Percentiles rank a stretch among this genome's conserved stretches.
phyloP scores from a whole-genome alignment of 2,888 invertebrate species.

The Phymatocera aterrima region DNA sequence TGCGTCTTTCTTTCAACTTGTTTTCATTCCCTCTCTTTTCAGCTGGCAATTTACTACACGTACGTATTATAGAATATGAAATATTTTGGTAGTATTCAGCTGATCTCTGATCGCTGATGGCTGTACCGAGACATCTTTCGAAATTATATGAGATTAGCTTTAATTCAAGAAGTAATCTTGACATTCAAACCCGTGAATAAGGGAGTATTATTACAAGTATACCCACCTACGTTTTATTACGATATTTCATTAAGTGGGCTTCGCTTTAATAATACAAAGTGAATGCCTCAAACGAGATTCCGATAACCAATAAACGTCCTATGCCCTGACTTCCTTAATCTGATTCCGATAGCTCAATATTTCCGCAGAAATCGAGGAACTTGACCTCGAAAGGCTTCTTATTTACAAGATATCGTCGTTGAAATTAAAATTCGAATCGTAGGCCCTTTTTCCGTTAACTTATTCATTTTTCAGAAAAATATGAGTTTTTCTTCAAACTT shows the following conservation, averaged over 20 bases:
- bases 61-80: too few relatives aligned
- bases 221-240: neutral
- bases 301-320: slow-evolving; percentile 42
- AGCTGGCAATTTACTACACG: too few relatives aligned
- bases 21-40: too few relatives aligned
- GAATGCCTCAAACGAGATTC: slow-evolving; percentile 40
- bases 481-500: too few relatives aligned
- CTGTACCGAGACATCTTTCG: too few relatives aligned
- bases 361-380: neutral
- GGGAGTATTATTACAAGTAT: too few relatives aligned
- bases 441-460: too few relatives aligned
- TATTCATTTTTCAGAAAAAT: too few relatives aligned
- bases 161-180: neutral
- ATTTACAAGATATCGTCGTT: neutral
- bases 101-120: too few relatives aligned
- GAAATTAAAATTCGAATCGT: neutral
- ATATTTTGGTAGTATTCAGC: too few relatives aligned
- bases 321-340: slow-evolving; percentile 29
- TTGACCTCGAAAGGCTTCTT: neutral
- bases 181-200: neutral
- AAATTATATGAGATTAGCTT: too few relatives aligned
- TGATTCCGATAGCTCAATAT: slow-evolving; percentile 45
- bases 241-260: slow-evolving; percentile 35
- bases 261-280: slow-evolving; percentile 44
- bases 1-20: too few relatives aligned